phyloP scores from a whole-genome alignment of 1,140 invertebrate species.

The Eufriesea mexicana region DNA sequence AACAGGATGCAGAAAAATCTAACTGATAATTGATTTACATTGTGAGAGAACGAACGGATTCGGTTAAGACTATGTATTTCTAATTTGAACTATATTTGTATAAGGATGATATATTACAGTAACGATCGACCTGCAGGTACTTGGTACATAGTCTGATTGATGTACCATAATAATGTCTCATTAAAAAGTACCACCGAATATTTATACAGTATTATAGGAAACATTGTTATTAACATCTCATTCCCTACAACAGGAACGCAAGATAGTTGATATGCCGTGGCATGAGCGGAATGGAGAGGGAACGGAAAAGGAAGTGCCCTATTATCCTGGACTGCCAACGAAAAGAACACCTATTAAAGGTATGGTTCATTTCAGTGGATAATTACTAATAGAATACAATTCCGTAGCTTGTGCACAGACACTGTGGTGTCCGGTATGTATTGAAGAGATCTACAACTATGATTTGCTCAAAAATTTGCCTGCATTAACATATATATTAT shows the following conservation, averaged over 20 bases:
- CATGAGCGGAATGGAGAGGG: conserved; percentile 84
- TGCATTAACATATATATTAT: conserved; percentile 14
- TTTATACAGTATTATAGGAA: conserved; percentile 37
- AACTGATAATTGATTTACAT: conserved; percentile 56
- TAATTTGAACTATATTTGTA: conserved; percentile 66
- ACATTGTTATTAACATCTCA: conserved; percentile 50
- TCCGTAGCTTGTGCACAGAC: conserved; percentile 81
- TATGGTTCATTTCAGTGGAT: conserved; percentile 79
- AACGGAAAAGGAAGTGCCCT: conserved; percentile 86
- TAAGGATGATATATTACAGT: conserved; percentile 66
- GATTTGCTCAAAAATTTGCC: conserved; percentile 67
- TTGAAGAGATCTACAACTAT: conserved; percentile 76
- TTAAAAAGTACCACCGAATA: conserved; percentile 57
- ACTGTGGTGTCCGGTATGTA: conserved; percentile 81
- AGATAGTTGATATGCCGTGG: conserved; percentile 90
- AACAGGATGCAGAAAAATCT: conserved; percentile 61
- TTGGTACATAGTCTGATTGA: conserved; percentile 63
- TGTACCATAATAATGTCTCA: conserved; percentile 58
- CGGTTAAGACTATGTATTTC: conserved; percentile 63
- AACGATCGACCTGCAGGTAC: conserved; percentile 62
- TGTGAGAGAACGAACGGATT: conserved; percentile 57
- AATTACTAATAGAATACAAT: conserved; percentile 81
- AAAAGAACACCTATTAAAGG: conserved; percentile 92
- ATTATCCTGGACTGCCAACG: conserved; percentile 86
- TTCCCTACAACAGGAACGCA: conserved; percentile 83